These are phyloP conservation scores for Nycticebus coucang DNA, from an alignment of 2,113 vertebrate species.

Conservation along the genomic window DNA sequence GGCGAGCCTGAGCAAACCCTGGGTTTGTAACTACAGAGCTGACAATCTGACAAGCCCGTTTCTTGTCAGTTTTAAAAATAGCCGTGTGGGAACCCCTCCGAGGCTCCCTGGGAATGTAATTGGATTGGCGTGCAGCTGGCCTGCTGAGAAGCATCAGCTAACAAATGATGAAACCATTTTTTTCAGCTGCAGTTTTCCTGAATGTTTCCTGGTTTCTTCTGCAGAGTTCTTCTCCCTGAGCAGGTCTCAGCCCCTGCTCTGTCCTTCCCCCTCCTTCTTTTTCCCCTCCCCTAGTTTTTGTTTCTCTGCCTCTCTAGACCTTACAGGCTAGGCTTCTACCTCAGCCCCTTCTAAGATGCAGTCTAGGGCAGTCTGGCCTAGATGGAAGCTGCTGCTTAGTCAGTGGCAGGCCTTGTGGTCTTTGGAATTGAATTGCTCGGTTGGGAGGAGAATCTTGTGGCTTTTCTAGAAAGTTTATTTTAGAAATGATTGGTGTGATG, in stretches of 20 bases:
- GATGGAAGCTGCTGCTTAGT: neutral
- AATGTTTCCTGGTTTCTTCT: neutral
- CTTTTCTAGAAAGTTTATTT: neutral
- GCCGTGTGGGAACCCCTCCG: constrained; percentile 72
- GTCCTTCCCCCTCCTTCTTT: neutral
- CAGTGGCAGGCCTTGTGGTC: too few relatives aligned
- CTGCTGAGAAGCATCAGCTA: neutral
- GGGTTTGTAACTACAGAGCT: constrained; percentile 14
- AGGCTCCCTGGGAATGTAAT: constrained; percentile 59
- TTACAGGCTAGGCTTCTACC: too few relatives aligned
- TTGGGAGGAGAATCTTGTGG: rapidly evolving
- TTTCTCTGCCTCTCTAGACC: neutral
- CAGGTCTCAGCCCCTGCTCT: too few relatives aligned
- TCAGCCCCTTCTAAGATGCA: neutral
- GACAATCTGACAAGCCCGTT: constrained; percentile 55
- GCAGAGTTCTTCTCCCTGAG: neutral
- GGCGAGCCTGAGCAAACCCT: constrained; percentile 75
- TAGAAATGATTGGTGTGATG: neutral
- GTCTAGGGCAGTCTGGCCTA: neutral
- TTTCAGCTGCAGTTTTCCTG: neutral
- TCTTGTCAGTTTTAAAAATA: constrained; percentile 80
- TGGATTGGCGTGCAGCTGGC: neutral
- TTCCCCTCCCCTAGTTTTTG: rapidly evolving
- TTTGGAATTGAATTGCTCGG: neutral
- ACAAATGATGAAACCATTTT: neutral